A percentile compares a stretch with the other conserved stretches of the same genome.
phyloP scores from a whole-genome alignment of 2,113 vertebrate genomes.

The Isichthys henryi region DNA sequence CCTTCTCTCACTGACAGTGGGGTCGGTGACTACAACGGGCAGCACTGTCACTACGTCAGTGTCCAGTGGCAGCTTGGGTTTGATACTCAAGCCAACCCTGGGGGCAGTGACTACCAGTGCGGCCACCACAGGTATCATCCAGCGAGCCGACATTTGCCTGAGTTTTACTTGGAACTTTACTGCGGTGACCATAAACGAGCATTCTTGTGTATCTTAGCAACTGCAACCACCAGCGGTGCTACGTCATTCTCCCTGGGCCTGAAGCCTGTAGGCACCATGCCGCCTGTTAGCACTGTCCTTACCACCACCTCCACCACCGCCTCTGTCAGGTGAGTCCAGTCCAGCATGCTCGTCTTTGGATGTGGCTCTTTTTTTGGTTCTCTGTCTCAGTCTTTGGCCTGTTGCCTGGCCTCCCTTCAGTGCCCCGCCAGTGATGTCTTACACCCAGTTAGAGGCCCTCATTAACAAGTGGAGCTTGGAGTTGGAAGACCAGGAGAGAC shows the following conservation, averaged over 20 bases:
- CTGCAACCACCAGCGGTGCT: slow-evolving; percentile 16
- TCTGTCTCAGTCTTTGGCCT: neutral
- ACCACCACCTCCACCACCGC: neutral
- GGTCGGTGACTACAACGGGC: slow-evolving; percentile 24
- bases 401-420: slow-evolving; percentile 15
- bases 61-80: slow-evolving; percentile 35
- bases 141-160: neutral
- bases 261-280: slow-evolving; percentile 10
- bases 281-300: neutral
- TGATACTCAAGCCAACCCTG: slow-evolving; percentile 58
- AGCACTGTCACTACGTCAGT: slow-evolving; percentile 35
- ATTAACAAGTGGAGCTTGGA: slow-evolving; percentile 99
- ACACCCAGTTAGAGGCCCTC: slow-evolving; percentile 84
- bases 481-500: slow-evolving; percentile 90
- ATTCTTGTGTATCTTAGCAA: neutral
- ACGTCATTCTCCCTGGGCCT: slow-evolving; percentile 22
- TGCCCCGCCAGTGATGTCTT: slow-evolving; percentile 75
- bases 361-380: neutral
- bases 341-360: neutral
- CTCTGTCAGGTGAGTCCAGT: neutral
- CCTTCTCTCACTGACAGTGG: slow-evolving; percentile 31
- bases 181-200: no score
- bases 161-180: neutral
- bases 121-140: slow-evolving; percentile 4
- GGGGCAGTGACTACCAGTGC: slow-evolving; percentile 36